Conservation (phyloP, 2,113 vertebrate genomes). For the Pachypanchax playfairii region DNA sequence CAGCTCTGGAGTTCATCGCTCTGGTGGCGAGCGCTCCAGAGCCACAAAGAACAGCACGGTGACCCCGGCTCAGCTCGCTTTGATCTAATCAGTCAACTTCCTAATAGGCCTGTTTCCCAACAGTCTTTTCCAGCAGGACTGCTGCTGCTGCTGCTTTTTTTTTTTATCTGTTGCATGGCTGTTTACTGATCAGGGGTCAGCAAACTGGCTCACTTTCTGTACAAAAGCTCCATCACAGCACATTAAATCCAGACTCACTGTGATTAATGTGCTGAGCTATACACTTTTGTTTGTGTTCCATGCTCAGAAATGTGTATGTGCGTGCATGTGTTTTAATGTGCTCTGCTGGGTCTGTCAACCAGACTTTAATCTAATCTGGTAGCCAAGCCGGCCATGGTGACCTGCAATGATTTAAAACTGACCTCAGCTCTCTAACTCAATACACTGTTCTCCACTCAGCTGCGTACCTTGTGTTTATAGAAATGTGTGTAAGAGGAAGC, state of each 20-base stretch:
- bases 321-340: conserved; percentile 52
- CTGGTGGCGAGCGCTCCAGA: conserved; percentile 39
- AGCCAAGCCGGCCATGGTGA: conserved; percentile 63
- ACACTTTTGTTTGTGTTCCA: conserved; percentile 59
- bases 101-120: conserved; percentile 62
- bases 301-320: conserved; percentile 20
- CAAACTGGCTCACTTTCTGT: conserved; percentile 42
- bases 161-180: conserved; percentile 57
- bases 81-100: conserved; percentile 71
- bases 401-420: conserved; percentile 77
- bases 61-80: conserved; percentile 49
- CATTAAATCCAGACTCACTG: conserved; percentile 48
- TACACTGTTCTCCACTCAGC: conserved; percentile 52
- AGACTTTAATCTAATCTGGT: conserved; percentile 75
- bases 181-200: conserved; percentile 64
- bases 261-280: conserved; percentile 70
- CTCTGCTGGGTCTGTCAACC: conserved; percentile 66
- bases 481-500: conserved; percentile 18
- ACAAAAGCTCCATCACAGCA: conserved; percentile 54
- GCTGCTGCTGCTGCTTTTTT: conserved; percentile 42
- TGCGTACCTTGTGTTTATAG: conserved; percentile 27
- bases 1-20: conserved; percentile 14
- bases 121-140: conserved; percentile 49
- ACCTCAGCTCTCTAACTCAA: conserved; percentile 72
- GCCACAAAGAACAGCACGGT: conserved; percentile 52